Evolutionary conservation across 2,888 invertebrate species (phyloP).

Genomic region (Eupithecia subumbrata): DNA sequence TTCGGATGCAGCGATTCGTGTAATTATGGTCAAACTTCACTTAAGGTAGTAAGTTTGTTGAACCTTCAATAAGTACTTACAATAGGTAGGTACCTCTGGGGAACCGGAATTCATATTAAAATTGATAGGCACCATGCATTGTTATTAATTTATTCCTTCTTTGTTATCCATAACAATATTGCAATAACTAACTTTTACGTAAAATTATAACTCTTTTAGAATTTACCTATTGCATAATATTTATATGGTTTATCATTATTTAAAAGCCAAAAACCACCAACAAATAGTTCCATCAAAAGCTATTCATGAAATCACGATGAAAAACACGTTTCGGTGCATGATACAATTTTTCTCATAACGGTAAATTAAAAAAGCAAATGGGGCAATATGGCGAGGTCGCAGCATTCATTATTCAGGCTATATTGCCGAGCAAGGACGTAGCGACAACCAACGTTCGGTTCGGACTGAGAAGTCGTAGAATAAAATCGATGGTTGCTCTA

Average conservation of each 20-base stretch:
- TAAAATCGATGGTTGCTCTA: not conserved
- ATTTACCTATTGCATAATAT: not conserved
- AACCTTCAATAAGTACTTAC: too few relatives aligned
- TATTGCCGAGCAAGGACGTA: conserved; percentile 48
- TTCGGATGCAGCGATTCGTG: too few relatives aligned
- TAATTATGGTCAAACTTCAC: too few relatives aligned
- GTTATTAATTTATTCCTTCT: not conserved
- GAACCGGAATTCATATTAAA: not conserved
- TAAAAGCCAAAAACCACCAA: not conserved
- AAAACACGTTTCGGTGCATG: conserved; percentile 43
- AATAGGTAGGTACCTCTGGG: not conserved
- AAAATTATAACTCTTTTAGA: not conserved
- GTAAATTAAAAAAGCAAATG: conserved; percentile 73
- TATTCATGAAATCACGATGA: conserved; percentile 29
- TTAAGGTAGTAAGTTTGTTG: too few relatives aligned
- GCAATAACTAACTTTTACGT: not conserved
- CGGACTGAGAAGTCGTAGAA: not conserved
- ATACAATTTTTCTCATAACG: conserved; percentile 53
- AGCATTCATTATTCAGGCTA: conserved; percentile 70
- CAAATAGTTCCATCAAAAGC: conserved; percentile 1
- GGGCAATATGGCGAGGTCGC: conserved; percentile 62
- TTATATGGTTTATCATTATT: not conserved
- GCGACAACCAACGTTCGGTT: conserved; percentile 2
- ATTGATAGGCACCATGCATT: not conserved
- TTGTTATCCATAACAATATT: not conserved